phyloP scores from a whole-genome alignment of 1,140 invertebrate species.

The Magallana angulata region DNA sequence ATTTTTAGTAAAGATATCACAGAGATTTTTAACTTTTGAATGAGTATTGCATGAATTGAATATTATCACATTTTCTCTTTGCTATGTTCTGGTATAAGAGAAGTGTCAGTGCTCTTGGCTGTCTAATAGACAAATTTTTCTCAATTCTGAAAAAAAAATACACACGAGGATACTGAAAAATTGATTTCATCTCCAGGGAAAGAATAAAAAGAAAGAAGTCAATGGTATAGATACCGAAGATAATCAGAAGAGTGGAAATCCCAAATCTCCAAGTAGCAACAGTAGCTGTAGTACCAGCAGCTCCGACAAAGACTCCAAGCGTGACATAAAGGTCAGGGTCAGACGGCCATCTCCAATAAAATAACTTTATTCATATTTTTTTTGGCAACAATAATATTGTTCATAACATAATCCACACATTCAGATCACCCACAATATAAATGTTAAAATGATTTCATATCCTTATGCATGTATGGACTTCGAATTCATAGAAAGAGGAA shows the following conservation, averaged over 20 bases:
- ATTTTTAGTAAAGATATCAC: too few species aligned
- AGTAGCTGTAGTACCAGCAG: conserved; percentile 80
- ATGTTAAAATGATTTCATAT: not conserved
- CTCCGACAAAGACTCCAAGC: conserved; percentile 80
- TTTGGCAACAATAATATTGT: not conserved
- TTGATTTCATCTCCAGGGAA: conserved; percentile 10
- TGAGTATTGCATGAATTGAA: too few species aligned
- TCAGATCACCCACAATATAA: not conserved
- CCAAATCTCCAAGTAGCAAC: conserved; percentile 80
- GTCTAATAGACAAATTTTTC: too few species aligned
- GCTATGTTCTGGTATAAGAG: too few species aligned
- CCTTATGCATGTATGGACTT: too few species aligned
- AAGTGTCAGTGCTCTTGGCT: too few species aligned
- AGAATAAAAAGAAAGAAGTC: conserved; percentile 71
- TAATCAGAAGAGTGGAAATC: conserved; percentile 65
- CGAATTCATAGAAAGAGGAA: conserved; percentile 50
- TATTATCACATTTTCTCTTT: too few species aligned
- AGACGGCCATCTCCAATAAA: not conserved
- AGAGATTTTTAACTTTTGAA: too few species aligned
- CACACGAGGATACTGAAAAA: not conserved
- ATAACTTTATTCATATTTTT: too few species aligned
- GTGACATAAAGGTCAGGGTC: conserved; percentile 33
- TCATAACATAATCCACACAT: not conserved
- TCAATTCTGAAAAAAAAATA: too few species aligned
- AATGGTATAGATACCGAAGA: conserved; percentile 72